These are phyloP conservation scores for Pelecanoides urinatrix DNA, from an alignment of 2,113 vertebrate species.

Conservation along the genomic window DNA sequence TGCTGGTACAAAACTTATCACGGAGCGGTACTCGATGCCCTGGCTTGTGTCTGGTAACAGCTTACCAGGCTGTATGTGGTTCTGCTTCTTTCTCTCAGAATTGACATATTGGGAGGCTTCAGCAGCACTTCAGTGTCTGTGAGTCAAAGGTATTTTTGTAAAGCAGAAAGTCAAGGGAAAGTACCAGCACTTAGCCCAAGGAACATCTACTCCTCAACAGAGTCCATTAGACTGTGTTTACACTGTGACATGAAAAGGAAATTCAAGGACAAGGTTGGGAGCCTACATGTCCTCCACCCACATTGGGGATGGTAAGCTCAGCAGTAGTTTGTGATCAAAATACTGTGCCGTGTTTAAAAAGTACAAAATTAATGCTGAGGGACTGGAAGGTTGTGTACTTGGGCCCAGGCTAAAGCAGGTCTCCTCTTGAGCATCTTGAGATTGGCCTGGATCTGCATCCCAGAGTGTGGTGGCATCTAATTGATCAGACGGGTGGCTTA, in stretches of 20 bases:
- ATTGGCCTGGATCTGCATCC: background rate
- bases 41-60: background rate
- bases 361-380: background rate
- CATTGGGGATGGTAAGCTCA: background rate
- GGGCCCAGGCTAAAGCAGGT: background rate
- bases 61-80: background rate
- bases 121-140: background rate
- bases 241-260: background rate
- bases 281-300: accelerated
- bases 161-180: background rate
- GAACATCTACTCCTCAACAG: background rate
- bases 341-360: background rate
- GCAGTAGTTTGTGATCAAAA: background rate
- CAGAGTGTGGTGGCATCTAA: background rate
- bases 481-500: background rate
- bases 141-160: background rate
- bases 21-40: accelerated
- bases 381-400: background rate
- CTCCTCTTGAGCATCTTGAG: background rate
- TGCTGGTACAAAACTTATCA: background rate
- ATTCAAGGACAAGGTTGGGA: background rate
- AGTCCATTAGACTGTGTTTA: background rate
- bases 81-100: background rate
- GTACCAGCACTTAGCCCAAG: background rate
- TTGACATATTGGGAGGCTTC: background rate